Base-by-base conservation (phyloP, 2,888 invertebrate genomes). In the Philaethria dido region DNA sequence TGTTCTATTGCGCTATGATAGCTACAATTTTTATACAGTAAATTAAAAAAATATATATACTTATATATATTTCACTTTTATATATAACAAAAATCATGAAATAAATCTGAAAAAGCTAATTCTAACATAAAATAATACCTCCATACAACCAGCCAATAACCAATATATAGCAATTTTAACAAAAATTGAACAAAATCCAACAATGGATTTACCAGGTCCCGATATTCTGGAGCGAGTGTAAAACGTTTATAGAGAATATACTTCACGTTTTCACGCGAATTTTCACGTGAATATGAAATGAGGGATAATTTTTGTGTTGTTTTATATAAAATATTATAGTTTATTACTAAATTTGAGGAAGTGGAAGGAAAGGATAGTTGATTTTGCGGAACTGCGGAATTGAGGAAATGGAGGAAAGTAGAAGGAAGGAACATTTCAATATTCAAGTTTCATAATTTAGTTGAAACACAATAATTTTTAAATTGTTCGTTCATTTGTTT, bases 71-170 rank as follows among this genome's bases (percentile, higher is more conserved):
- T 3, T 29, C 29, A 50, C 16, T 50, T 39, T 22, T 13, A 22
- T 42, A 57, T 57, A 42, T 42, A 39, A 57, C 22, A 22, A 42
- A 57, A n/a, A 5, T 60, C 44, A 14, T 59, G 25, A 59, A 55
- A 55, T 55, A 55, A 55, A 55, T 36, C 14, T 36, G 4, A 36
- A 14, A 39, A 14, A 39, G 36, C 20, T 55, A 55, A 39, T 55
- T 55, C 39, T 55, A 39, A 36, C n/a, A 16, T 18, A 18, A 36
- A 20, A 54, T 33, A 54, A 36, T 18, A 36, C 36, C 55, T 55
- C 36, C 14, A 39, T n/a, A n/a, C n/a, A n/a, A n/a, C 11, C 36
- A 55, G 13, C 29, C 29, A 29, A 54, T 1, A 16, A 13, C 36
- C 55, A 36, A 55, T 55, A 47, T 18, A 47, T 5, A 13, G 22